Evolutionary conservation across 2,797 vertebrate genomes (phyloP).

Genomic region (Oreochromis grahami): DNA sequence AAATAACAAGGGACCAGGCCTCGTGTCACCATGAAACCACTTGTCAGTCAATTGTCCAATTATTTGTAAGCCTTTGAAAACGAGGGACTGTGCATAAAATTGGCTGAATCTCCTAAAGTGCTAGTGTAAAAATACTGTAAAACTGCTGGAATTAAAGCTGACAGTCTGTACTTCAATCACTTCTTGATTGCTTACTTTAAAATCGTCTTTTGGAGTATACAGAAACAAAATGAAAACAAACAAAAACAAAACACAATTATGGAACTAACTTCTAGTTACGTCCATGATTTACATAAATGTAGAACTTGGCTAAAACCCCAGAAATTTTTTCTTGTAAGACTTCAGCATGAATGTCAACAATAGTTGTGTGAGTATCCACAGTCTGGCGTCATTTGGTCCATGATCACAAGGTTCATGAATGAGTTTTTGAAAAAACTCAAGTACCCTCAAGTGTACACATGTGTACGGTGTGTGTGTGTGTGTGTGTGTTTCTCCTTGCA

Average conservation of each 20-base stretch:
- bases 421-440: slow-evolving; percentile 12
- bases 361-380: not conserved
- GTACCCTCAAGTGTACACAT: slow-evolving; percentile 32
- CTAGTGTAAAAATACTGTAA: not conserved
- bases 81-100: not conserved
- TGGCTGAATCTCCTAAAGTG: not conserved
- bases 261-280: not conserved
- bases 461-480: not conserved
- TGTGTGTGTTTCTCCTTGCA: slow-evolving; percentile 14
- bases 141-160: not conserved
- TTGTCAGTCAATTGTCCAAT: not conserved
- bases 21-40: not conserved
- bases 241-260: not conserved
- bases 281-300: not conserved
- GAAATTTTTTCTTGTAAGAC: not conserved
- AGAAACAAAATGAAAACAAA: not conserved
- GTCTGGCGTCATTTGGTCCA: slow-evolving; percentile 15
- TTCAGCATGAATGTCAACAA: not conserved
- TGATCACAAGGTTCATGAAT: slow-evolving; percentile 67
- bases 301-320: not conserved
- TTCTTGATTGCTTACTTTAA: not conserved
- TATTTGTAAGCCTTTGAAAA: not conserved
- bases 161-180: not conserved
- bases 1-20: not conserved
- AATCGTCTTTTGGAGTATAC: not conserved